Base-by-base conservation (phyloP, 2,888 invertebrate genomes). In the Blastobasis lacticolella region DNA sequence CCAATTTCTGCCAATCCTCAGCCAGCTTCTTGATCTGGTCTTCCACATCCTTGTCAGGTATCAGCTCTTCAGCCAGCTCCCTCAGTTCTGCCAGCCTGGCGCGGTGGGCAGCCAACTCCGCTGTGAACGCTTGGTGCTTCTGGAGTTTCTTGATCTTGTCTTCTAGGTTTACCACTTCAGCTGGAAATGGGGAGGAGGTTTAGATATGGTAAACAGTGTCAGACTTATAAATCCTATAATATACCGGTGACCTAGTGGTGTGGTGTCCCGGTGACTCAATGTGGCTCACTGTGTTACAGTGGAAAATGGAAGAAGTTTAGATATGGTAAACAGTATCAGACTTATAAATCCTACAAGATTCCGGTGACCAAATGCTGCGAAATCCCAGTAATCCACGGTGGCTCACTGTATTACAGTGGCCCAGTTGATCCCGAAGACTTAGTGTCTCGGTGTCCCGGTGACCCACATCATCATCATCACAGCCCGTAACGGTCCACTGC, bases 101-200 rank as follows among this genome's bases (percentile, higher is more conserved):
- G 62, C 94, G 92, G 86, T 97, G 96, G 3, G 97, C 96, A 0
- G 94, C 91, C 45, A 98, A 90, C 76, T 98, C 97, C 0, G 97
- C 97, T 64, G 97, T 95, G 88, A 97, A 96, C 0, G 97, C 96
- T 81, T 97, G 97, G 78, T 97, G 97, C 73, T 97, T 97, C 73
- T 97, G 96, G 40, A 98, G 84, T 69, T 95, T 95, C 83, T 97
- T 96, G 63, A 99, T 97, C 84, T 99, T 99, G 68, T 97, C 98
- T 70, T 98, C 97, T 4, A 99, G 87, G 68, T 92, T 94, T 0
- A 94, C 93, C 5, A 95, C 94, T 69, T 95, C 94, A 48, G 78
- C 86, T 81, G 66, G 10, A 46, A n/a, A 37, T 38, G 41, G 49
- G 37, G 5, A 5, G 5, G 23, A 46, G 36, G 10, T 2, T 36